phyloP scores from a whole-genome alignment of 2,113 vertebrate genomes.

The Garra rufa region DNA sequence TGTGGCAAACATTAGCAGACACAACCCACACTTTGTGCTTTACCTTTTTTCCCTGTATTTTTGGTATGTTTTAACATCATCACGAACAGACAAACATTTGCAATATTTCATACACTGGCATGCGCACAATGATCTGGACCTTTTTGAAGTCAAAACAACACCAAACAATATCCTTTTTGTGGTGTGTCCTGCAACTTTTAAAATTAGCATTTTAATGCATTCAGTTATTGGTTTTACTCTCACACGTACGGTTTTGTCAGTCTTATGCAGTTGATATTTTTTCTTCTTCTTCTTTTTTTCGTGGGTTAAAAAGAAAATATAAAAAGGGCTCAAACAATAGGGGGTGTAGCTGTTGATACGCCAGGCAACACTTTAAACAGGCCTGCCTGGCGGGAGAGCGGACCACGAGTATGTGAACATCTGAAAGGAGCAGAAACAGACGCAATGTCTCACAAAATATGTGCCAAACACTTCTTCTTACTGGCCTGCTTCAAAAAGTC shows the following conservation, averaged over 20 bases:
- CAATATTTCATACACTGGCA: conserved; percentile 76
- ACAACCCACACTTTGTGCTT: conserved; percentile 79
- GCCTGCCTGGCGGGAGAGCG: background rate
- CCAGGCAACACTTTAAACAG: conserved; percentile 21
- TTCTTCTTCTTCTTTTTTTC: background rate
- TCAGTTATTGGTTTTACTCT: background rate
- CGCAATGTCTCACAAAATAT: background rate
- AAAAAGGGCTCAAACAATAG: conserved; percentile 1
- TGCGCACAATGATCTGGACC: conserved; percentile 76
- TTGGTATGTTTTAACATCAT: conserved; percentile 63
- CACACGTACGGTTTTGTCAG: background rate
- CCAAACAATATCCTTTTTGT: conserved; percentile 64
- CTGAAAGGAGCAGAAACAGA: background rate
- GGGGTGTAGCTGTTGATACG: background rate
- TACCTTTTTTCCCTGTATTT: conserved; percentile 54
- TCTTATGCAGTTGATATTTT: background rate
- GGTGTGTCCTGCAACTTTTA: conserved; percentile 34
- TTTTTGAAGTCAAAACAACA: conserved; percentile 68
- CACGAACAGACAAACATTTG: conserved; percentile 78
- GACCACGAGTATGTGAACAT: background rate
- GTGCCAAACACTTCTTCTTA: background rate
- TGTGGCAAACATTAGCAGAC: conserved; percentile 74
- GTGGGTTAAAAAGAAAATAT: conserved; percentile 5
- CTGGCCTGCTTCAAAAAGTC: background rate
- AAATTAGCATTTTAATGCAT: background rate